phyloP scores from a whole-genome alignment of 2,113 vertebrate genomes.

The Boleophthalmus pectinirostris region DNA sequence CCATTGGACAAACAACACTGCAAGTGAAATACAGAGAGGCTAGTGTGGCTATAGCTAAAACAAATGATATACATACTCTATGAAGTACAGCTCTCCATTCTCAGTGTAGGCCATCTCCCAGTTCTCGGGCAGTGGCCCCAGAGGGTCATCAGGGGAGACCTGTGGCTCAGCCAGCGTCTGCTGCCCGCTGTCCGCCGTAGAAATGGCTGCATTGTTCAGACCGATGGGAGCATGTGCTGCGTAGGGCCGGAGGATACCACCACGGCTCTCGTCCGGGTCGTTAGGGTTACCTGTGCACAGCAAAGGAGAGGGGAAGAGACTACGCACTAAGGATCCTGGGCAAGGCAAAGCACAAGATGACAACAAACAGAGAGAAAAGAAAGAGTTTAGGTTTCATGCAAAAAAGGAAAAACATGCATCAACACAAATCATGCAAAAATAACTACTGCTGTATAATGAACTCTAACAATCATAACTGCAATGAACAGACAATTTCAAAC shows the following conservation, averaged over 20 bases:
- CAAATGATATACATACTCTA: constrained; percentile 85
- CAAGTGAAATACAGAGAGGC: constrained; percentile 56
- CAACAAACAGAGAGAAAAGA: constrained; percentile 49
- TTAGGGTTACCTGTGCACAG: constrained; percentile 88
- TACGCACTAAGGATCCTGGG: constrained; percentile 77
- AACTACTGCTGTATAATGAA: background rate
- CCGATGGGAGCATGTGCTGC: constrained; percentile 69
- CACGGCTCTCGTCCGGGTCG: constrained; percentile 87
- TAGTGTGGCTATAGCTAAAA: constrained; percentile 4
- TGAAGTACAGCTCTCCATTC: constrained; percentile 98
- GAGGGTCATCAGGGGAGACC: constrained; percentile 88
- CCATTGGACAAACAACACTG: constrained; percentile 58
- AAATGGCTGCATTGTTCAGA: constrained; percentile 82
- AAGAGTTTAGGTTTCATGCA: constrained; percentile 48
- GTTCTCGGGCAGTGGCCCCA: constrained; percentile 96
- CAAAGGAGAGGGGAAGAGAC: constrained; percentile 75
- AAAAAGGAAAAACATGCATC: constrained; percentile 29
- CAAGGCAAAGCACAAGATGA: constrained; percentile 51
- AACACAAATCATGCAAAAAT: constrained; percentile 23
- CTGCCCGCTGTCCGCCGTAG: constrained; percentile 90
- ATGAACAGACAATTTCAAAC: constrained; percentile 13
- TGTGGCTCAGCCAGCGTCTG: constrained; percentile 90
- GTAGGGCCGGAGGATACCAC: constrained; percentile 69
- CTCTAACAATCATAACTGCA: background rate
- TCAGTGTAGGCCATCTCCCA: constrained; percentile 99